Evolutionary conservation across 1,140 invertebrate genomes (phyloP), one percentile per base, ranked within the genome.

Genomic region (Polypedilum pembai): DNA sequence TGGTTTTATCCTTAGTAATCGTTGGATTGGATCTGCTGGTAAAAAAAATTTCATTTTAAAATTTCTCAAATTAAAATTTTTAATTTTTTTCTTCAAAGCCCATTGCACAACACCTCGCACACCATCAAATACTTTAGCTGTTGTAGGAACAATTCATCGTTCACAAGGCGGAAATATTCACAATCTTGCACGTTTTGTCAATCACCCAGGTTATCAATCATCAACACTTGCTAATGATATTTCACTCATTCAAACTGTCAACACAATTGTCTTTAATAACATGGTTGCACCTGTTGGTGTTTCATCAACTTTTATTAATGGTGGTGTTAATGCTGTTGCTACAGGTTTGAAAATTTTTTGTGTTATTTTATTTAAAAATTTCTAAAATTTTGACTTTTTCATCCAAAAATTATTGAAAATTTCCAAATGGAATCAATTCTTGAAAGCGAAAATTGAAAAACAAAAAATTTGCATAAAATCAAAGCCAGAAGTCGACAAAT

Each of bases 1-100:
- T 56, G 45, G 45, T 15, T 56, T 56, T 15, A 56, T 56, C 12
- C 12, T 56, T n/a, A 56, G 45, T 15, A 56, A 56, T 56, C 12
- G 45, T n/a, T 56, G 45, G 45, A 12, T 56, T 56, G 45, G 45
- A 56, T 56, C 45, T 12, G 45, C 45, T 56, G 45, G 45, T 56
- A 8, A 45, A 8, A 12, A 2, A 15, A 45, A 2, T 45, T 8
- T 45, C 1, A 45, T 41, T 41, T 41, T 41, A 41, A n/a, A n/a
- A n/a, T n/a, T 7, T 41, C 40, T 41, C 40, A 41, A 41, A 41
- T 41, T 41, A 45, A 45, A 45, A 45, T 45, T 45, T 41, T 41
- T 45, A 15, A 45, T 45, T 45, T 45, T 8, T 45, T 45, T 45
- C 10, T 41, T 5, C 40, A 41, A 41, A 56, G 45, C 45, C 1